These are phyloP conservation scores for Muscidifurax raptorellus DNA, from an alignment of 1,140 invertebrate species.

Conservation along the genomic window DNA sequence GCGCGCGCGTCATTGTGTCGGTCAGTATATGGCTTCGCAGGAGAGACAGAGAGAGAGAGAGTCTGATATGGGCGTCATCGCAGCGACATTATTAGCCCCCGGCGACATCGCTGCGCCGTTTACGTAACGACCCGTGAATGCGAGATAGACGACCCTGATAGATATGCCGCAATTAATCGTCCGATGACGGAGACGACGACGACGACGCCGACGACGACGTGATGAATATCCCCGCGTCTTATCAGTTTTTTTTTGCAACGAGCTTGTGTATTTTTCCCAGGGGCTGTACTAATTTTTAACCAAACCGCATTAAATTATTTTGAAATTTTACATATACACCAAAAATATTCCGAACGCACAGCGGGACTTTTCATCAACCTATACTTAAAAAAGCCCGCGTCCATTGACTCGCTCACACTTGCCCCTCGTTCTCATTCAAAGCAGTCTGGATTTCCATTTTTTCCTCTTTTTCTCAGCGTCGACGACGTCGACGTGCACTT, in stretches of 20 bases:
- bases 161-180: constrained; percentile 63
- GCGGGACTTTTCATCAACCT: constrained; percentile 33
- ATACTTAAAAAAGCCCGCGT: background rate
- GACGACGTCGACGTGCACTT: background rate
- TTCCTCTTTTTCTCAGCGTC: background rate
- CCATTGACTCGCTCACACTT: constrained; percentile 2
- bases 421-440: constrained; percentile 35
- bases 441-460: constrained; percentile 26
- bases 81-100: constrained; percentile 59
- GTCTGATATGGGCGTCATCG: background rate
- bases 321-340: too few relatives aligned
- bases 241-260: constrained; percentile 26
- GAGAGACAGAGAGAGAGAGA: background rate
- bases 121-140: constrained; percentile 64
- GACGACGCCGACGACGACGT: constrained; percentile 37
- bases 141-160: constrained; percentile 58
- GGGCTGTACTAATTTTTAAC: background rate
- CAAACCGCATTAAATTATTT: too few relatives aligned
- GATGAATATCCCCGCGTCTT: constrained; percentile 49
- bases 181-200: constrained; percentile 41
- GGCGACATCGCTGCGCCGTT: constrained; percentile 58
- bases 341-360: too few relatives aligned
- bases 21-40: constrained; percentile 6
- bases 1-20: background rate
- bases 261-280: background rate